phyloP scores from a whole-genome alignment of 1,140 invertebrate species.

The Onthophagus taurus region DNA sequence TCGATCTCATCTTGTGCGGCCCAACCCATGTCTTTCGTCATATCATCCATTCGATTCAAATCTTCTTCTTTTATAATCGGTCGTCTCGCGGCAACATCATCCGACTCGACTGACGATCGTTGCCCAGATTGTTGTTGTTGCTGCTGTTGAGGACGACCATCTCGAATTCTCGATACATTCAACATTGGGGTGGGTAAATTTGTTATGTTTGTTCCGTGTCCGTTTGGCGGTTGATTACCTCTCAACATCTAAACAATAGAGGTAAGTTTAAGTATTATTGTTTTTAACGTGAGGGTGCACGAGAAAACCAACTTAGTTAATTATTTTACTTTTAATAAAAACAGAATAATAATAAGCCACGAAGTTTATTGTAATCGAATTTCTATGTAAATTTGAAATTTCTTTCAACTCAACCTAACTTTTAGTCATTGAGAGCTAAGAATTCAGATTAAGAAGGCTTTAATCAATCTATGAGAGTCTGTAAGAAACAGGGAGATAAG shows the following conservation, averaged over 20 bases:
- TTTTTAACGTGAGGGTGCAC: not conserved
- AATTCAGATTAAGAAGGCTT: no score
- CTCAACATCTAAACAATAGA: slow-evolving; percentile 21
- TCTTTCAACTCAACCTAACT: no score
- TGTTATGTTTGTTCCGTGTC: slow-evolving; percentile 25
- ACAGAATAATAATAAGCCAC: not conserved
- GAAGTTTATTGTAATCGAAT: no score
- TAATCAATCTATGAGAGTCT: no score
- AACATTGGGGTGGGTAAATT: slow-evolving; percentile 21
- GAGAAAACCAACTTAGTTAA: not conserved
- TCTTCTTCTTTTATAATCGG: slow-evolving; percentile 90
- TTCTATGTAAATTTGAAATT: no score
- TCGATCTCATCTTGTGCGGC: slow-evolving; percentile 86
- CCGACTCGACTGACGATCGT: slow-evolving; percentile 36
- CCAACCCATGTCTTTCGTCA: slow-evolving; percentile 83
- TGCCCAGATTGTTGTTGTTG: slow-evolving; percentile 16
- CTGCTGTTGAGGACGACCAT: slow-evolving; percentile 15
- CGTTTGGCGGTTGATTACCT: slow-evolving; percentile 23
- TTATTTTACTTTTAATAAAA: no score
- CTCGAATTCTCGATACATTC: slow-evolving; percentile 14
- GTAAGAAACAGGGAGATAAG: no score
- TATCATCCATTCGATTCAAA: slow-evolving; percentile 83
- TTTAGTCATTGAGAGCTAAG: no score
- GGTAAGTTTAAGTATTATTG: not conserved
- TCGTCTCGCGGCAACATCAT: slow-evolving; percentile 48